phyloP scores from a whole-genome alignment of 2,797 vertebrate species.

The Dendrocincla tyrannina region DNA sequence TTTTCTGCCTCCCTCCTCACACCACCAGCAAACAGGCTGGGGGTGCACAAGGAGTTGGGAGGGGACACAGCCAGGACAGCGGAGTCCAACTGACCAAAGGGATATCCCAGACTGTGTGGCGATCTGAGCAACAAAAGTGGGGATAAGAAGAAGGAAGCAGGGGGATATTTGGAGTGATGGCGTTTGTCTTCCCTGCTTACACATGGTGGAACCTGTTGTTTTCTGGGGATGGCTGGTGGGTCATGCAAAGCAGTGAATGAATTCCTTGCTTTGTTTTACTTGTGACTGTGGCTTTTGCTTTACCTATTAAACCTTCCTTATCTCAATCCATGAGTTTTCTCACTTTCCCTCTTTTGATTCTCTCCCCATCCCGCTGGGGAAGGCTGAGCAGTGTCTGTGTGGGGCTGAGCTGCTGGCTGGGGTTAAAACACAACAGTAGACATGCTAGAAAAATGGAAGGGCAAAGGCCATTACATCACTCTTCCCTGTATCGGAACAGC shows the following conservation, averaged over 20 bases:
- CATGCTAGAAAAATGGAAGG: not conserved
- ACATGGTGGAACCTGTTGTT: not conserved
- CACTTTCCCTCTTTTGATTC: not conserved
- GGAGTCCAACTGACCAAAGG: not conserved
- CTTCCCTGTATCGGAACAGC: not conserved
- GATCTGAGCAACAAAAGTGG: not conserved
- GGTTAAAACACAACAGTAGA: accelerated
- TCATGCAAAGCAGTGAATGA: accelerated
- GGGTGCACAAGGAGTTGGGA: accelerated
- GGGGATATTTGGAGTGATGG: accelerated
- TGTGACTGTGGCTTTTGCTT: accelerated
- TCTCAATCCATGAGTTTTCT: accelerated
- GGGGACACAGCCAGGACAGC: not conserved
- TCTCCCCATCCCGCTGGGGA: not conserved
- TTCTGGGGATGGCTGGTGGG: not conserved
- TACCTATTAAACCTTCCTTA: not conserved
- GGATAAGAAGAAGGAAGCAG: not conserved
- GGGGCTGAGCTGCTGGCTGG: not conserved
- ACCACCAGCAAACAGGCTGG: accelerated
- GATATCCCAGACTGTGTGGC: accelerated
- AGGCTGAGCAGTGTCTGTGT: accelerated
- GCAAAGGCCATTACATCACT: not conserved
- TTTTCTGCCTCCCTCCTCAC: not conserved
- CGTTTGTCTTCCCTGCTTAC: not conserved
- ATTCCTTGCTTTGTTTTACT: not conserved